A percentile compares a stretch with the other conserved stretches of the same genome.
Evolutionary conservation across 2,113 vertebrate species (phyloP).

Genomic region (Myotis lucifugus): DNA sequence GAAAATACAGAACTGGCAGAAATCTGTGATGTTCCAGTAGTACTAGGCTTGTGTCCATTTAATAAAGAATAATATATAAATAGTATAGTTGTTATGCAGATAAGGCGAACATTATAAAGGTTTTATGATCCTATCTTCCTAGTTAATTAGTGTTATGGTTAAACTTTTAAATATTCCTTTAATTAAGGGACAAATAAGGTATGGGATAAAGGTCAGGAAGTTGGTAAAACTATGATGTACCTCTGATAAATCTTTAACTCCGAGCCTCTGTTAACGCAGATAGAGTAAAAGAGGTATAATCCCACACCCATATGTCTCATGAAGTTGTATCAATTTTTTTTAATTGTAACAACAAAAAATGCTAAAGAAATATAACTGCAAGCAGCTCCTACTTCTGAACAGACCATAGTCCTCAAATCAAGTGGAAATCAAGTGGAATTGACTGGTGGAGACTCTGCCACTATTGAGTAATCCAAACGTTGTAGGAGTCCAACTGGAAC

Average conservation of each 20-base stretch:
- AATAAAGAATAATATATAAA: neutral
- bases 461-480: neutral
- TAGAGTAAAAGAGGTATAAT: neutral
- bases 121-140: neutral
- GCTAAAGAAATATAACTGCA: neutral
- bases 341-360: neutral
- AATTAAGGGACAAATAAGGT: neutral
- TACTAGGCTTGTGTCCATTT: neutral
- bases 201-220: neutral
- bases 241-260: neutral
- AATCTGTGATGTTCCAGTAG: neutral
- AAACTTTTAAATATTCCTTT: slow-evolving; percentile 3
- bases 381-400: neutral
- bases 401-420: neutral
- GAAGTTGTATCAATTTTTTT: neutral
- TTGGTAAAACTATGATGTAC: neutral
- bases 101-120: neutral
- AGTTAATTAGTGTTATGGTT: neutral
- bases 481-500: neutral
- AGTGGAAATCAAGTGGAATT: neutral
- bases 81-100: neutral
- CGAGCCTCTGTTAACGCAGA: neutral
- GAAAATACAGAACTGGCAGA: neutral
- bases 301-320: neutral
- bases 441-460: neutral